Base-by-base conservation (phyloP, 2,888 invertebrate genomes). In the Prenolepis imparis region DNA sequence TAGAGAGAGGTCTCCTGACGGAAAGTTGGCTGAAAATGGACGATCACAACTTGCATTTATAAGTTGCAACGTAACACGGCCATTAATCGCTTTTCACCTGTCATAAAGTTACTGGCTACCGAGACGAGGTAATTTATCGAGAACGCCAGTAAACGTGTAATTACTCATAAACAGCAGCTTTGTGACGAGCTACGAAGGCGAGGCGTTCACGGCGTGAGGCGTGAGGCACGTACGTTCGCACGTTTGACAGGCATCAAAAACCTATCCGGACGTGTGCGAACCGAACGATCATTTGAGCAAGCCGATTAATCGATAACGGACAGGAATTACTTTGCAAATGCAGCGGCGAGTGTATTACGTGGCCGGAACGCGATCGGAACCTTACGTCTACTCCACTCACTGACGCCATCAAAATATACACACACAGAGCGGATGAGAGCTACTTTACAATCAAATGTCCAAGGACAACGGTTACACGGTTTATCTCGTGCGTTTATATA, bases 81-180 rank as follows among this genome's bases (percentile, higher is more conserved):
- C 89, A 84, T 89, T 90, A 90, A 90, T 90, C 90, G 90, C 87
- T 90, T 90, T 89, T 88, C 90, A 89, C 89, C 85, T 88, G 88
- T 89, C 88, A 86, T 86, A 85, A 90, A 90, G 85, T 89, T 87
- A 61, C 86, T 64, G 86, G 80, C 86, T 82, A 74, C 84, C 84
- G 83, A 52, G 48, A 64, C 63, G 48, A 48, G 78, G 84, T 86
- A 88, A 90, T 89, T 90, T 87, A 90, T 90, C 89, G 89, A 63
- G 88, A 86, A 75, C 72, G 82, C 82, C 84, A 64, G 89, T 85
- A 82, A 89, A 90, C 90, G 87, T 83, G 84, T 90, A 90, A 90
- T 90, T 90, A 90, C 88, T 90, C 90, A 85, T 90, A 90, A 90
- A 89, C 87, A 83, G 87, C 59, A 82, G 84, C 84, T 87, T 84